phyloP scores from a whole-genome alignment of 2,113 vertebrate genomes.

The Shinisaurus crocodilurus region DNA sequence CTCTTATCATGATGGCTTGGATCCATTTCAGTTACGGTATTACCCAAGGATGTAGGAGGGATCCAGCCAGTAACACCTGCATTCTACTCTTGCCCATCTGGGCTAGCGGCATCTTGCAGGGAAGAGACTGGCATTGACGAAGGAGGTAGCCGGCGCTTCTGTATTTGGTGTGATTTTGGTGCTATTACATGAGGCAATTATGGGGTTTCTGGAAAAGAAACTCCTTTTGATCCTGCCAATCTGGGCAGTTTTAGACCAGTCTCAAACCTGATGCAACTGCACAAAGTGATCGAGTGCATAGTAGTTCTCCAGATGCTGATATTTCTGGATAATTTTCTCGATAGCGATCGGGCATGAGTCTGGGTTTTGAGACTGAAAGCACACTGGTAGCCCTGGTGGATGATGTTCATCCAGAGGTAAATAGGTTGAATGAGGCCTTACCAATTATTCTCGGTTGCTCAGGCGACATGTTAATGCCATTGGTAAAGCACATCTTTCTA shows the following conservation, averaged over 20 bases:
- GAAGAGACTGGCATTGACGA: not conserved
- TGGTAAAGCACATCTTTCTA: not conserved
- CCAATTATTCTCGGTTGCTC: not conserved
- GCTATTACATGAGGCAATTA: not conserved
- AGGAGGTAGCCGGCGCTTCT: not conserved
- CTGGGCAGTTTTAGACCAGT: not conserved
- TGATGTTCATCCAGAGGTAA: not conserved
- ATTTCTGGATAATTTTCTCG: not conserved
- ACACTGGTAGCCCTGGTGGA: not conserved
- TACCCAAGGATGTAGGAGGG: not conserved
- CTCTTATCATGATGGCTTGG: not conserved
- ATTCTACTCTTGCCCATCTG: not conserved
- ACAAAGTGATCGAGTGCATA: not conserved
- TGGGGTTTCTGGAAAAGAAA: not conserved
- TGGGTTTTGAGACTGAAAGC: not conserved
- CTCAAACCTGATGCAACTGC: not conserved
- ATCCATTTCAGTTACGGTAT: not conserved
- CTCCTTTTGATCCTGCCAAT: not conserved
- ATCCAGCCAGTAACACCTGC: not conserved
- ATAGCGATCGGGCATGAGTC: not conserved
- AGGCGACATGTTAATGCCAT: not conserved
- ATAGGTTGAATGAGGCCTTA: not conserved
- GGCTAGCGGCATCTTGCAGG: not conserved
- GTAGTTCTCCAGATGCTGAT: not conserved
- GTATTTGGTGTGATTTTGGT: not conserved